Base-by-base conservation (phyloP, 2,888 invertebrate genomes). In the Pterostichus niger region DNA sequence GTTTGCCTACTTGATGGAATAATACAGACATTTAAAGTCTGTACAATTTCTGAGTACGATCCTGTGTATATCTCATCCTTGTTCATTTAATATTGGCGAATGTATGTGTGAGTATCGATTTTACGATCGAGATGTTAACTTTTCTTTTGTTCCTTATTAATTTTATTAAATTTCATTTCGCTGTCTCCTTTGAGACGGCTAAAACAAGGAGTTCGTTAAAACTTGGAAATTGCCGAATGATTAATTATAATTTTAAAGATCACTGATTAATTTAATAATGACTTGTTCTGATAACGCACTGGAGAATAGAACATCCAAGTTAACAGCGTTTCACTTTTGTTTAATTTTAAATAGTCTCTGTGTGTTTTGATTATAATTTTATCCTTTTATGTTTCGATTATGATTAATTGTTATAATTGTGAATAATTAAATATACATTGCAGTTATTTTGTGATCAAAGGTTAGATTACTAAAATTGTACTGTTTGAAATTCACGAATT, bases 211-310 rank as follows among this genome's bases (percentile, higher is more conserved):
- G 61, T 79, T 79, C 59, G 79, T 79, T 79, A 24, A 64, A 79
- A 64, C 33, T 79, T 79, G 31, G n/a, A 79, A 79, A 79, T 79
- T 79, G 64, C 64, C 46, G 64, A 79, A 49, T 79, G 61, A 79
- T 79, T 64, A 79, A 79, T 79, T 64, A 79, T 61, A 46, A 79
- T 79, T 79, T 79, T 64, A 64, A 79, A 64, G 79, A 79, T 79
- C 64, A 46, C 49, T 79, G 79, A 79, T 79, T 79, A 79, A 79
- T 61, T 79, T 79, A 79, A 78, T 78, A 78, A 79, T 79, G 64
- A 56, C 17, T 78, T 78, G 59, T 40, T 35, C 35, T 40, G 78
- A 35, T 78, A 56, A 31, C 35, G 76, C 75, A 33, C 35, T 61
- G 35, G 61, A 33, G 13, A 68, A 68, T 40, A 35, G 11, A 68